Evolutionary conservation across 2,888 invertebrate species (phyloP).

Genomic region (Siphlonurus alternatus): DNA sequence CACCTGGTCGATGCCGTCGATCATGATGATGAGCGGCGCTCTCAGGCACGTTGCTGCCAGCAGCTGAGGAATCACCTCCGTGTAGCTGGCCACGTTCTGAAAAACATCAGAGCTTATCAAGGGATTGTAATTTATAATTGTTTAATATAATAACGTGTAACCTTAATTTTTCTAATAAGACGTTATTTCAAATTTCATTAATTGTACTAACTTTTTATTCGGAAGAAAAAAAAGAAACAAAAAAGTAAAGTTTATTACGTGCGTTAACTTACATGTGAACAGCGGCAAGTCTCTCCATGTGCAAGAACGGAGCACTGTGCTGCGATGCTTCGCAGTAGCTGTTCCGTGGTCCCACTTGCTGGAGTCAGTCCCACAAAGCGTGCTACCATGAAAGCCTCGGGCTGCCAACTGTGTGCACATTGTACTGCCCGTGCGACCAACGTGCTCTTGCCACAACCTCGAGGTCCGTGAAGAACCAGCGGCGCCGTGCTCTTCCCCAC

Average conservation of each 20-base stretch:
- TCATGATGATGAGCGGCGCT: slow-evolving; percentile 47
- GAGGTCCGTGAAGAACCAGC: slow-evolving; percentile 54
- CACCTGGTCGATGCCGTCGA: slow-evolving; percentile 60
- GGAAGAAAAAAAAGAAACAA: too few relatives aligned
- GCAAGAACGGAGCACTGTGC: slow-evolving; percentile 56
- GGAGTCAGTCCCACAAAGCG: slow-evolving; percentile 49
- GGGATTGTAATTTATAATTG: slow-evolving; percentile 2
- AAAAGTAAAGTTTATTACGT: too few relatives aligned
- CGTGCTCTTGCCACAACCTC: slow-evolving; percentile 74
- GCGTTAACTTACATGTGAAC: slow-evolving; percentile 34
- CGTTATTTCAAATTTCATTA: too few relatives aligned
- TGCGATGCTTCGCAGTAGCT: slow-evolving; percentile 55
- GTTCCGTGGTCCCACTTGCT: slow-evolving; percentile 47
- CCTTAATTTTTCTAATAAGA: too few relatives aligned
- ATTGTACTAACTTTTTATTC: too few relatives aligned
- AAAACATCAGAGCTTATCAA: slow-evolving; percentile 15
- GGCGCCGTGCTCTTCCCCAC: slow-evolving; percentile 41
- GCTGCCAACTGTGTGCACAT: slow-evolving; percentile 20
- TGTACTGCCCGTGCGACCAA: slow-evolving; percentile 55
- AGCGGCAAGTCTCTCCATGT: slow-evolving; percentile 44
- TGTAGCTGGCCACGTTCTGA: slow-evolving; percentile 57
- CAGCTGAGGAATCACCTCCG: slow-evolving; percentile 37
- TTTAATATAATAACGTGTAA: too few relatives aligned
- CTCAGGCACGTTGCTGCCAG: slow-evolving; percentile 33
- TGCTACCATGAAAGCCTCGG: slow-evolving; percentile 20